Percentiles rank a stretch among this genome's conserved stretches.
These are phyloP conservation scores for Antennarius maculatus DNA, from an alignment of 2,797 vertebrate species.

Conservation along the genomic window DNA sequence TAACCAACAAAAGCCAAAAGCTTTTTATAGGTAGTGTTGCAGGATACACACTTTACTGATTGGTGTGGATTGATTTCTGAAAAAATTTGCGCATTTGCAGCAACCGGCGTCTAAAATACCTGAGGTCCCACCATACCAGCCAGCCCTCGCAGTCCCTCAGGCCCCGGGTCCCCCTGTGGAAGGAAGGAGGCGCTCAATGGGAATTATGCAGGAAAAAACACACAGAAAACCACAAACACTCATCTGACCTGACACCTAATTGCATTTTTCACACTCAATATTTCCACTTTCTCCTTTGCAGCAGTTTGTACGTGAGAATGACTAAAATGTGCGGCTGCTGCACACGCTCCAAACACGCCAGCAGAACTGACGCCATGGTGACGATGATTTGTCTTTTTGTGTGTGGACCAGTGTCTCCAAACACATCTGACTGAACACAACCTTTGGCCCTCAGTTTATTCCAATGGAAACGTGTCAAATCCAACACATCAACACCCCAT, in stretches of 20 bases:
- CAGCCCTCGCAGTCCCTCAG: slow-evolving; percentile 84
- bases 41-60: background rate
- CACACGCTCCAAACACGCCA: background rate
- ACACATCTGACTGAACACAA: slow-evolving; percentile 8
- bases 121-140: slow-evolving; percentile 88
- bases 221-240: background rate
- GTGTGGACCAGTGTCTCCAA: background rate
- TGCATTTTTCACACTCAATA: slow-evolving; percentile 30
- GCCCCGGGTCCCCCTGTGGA: slow-evolving; percentile 87
- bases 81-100: background rate
- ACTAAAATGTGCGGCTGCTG: slow-evolving; percentile 28
- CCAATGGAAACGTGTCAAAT: background rate
- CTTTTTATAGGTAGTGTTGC: background rate
- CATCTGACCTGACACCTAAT: slow-evolving; percentile 14
- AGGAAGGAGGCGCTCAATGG: slow-evolving; percentile 24
- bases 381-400: background rate
- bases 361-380: slow-evolving; percentile 9
- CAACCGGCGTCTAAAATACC: slow-evolving; percentile 78
- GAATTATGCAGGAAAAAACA: slow-evolving; percentile 25
- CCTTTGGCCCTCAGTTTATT: background rate
- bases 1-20: background rate
- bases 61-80: background rate
- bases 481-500: no score
- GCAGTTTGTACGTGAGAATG: slow-evolving; percentile 27
- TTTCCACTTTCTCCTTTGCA: slow-evolving; percentile 36